These are phyloP conservation scores for Orthonychiurus folsomi DNA, from an alignment of 2,888 invertebrate genomes.

Conservation along the genomic window DNA sequence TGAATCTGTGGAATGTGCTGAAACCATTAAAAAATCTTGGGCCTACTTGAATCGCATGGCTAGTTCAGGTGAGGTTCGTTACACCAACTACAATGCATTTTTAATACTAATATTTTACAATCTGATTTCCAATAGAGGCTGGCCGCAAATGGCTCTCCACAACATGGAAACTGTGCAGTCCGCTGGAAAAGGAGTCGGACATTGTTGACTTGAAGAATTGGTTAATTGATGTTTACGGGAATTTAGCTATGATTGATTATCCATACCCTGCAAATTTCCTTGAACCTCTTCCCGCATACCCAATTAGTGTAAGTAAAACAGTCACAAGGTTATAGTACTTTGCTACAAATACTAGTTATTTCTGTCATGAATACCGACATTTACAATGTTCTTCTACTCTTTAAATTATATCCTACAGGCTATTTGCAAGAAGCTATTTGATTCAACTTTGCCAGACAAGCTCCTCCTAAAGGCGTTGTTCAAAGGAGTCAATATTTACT, in stretches of 20 bases:
- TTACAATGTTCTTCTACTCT: not conserved
- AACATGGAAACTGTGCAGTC: slow-evolving; percentile 67
- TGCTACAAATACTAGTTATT: not conserved
- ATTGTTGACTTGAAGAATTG: slow-evolving; percentile 57
- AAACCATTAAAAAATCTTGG: slow-evolving; percentile 72
- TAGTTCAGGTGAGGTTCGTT: slow-evolving; percentile 48
- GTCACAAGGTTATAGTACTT: slow-evolving; percentile 19
- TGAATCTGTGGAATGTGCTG: slow-evolving; percentile 54
- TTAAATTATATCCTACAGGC: slow-evolving; percentile 44
- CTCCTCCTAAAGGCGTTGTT: slow-evolving; percentile 55
- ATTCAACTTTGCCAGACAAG: slow-evolving; percentile 45
- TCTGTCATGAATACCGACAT: not conserved
- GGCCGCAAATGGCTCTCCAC: slow-evolving; percentile 61
- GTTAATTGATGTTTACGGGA: slow-evolving; percentile 62
- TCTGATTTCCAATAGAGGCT: slow-evolving; percentile 48
- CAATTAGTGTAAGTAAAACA: slow-evolving; percentile 64
- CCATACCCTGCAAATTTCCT: slow-evolving; percentile 81
- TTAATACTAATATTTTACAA: not conserved
- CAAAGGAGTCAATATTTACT: slow-evolving; percentile 62
- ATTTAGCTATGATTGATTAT: slow-evolving; percentile 90
- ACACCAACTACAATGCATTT: not conserved
- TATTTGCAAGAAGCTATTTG: slow-evolving; percentile 49
- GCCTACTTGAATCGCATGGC: slow-evolving; percentile 51
- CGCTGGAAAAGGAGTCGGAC: slow-evolving; percentile 54
- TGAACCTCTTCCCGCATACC: slow-evolving; percentile 71